Conservation (phyloP, 2,888 invertebrate species). For the Myopa testacea region DNA sequence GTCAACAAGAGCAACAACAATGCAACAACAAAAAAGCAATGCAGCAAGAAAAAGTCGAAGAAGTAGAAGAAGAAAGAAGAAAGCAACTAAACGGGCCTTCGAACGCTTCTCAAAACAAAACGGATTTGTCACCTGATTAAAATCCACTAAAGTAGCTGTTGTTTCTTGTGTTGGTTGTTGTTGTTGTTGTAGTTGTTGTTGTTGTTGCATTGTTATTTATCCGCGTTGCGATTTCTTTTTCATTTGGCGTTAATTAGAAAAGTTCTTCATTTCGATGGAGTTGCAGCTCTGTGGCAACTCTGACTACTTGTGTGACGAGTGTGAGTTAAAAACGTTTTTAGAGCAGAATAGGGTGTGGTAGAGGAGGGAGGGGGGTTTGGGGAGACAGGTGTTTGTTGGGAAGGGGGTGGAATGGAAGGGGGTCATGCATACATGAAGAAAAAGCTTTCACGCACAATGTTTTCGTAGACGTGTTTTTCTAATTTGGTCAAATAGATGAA, state of each 20-base stretch:
- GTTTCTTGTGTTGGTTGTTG: background rate
- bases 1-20: background rate
- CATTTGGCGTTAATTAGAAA: constrained; percentile 43
- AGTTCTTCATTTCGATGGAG: constrained; percentile 33
- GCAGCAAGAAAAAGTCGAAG: background rate
- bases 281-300: background rate
- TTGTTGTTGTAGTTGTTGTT: background rate
- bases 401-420: background rate
- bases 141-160: constrained; percentile 37
- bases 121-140: constrained; percentile 29
- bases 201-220: background rate
- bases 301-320: background rate
- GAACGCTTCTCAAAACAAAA: background rate
- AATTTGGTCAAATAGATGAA: constrained; percentile 14
- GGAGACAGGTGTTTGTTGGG: background rate
- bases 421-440: background rate
- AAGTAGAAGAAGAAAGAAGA: background rate
- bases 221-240: background rate
- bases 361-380: background rate
- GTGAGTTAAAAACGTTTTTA: background rate
- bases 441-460: constrained; percentile 32
- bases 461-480: background rate
- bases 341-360: background rate
- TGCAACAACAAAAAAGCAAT: background rate
- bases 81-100: background rate